Evolutionary conservation across 1,140 invertebrate species (phyloP).

Genomic region (Calosoma granatense): DNA sequence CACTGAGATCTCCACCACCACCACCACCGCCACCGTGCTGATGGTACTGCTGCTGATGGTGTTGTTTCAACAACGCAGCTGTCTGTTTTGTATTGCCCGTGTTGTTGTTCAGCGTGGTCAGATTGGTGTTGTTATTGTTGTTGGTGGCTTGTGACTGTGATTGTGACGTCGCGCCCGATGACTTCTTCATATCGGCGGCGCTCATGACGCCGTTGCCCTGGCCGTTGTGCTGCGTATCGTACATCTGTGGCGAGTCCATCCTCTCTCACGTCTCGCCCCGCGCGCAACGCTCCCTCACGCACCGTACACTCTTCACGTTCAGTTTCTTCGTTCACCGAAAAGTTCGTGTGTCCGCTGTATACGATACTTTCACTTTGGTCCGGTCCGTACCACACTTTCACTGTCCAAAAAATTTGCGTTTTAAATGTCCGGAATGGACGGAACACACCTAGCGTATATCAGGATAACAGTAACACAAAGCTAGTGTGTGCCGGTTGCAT

Average conservation of each 20-base stretch:
- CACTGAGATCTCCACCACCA: constrained; percentile 72
- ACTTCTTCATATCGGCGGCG: constrained; percentile 30
- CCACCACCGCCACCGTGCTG: too few species aligned
- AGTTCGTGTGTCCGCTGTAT: background rate
- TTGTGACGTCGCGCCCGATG: constrained; percentile 18
- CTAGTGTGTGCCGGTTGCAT: too few species aligned
- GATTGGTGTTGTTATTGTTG: constrained; percentile 31
- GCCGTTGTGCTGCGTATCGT: constrained; percentile 44
- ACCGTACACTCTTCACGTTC: background rate
- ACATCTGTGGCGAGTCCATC: constrained; percentile 65
- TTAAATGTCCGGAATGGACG: too few species aligned
- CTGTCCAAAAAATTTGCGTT: constrained; percentile 7
- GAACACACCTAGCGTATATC: too few species aligned
- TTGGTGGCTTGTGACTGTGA: constrained; percentile 25
- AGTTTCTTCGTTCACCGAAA: background rate
- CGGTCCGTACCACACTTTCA: background rate
- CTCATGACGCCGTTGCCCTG: constrained; percentile 27
- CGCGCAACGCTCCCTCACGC: too few species aligned
- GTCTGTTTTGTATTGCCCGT: constrained; percentile 34
- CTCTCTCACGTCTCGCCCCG: too few species aligned
- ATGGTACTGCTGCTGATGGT: constrained; percentile 48
- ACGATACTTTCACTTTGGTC: background rate
- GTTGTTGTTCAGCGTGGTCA: constrained; percentile 30
- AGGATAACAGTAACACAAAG: too few species aligned
- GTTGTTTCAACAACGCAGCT: constrained; percentile 30